phyloP scores from a whole-genome alignment of 2,113 vertebrate species.

The Nesoenas mayeri region DNA sequence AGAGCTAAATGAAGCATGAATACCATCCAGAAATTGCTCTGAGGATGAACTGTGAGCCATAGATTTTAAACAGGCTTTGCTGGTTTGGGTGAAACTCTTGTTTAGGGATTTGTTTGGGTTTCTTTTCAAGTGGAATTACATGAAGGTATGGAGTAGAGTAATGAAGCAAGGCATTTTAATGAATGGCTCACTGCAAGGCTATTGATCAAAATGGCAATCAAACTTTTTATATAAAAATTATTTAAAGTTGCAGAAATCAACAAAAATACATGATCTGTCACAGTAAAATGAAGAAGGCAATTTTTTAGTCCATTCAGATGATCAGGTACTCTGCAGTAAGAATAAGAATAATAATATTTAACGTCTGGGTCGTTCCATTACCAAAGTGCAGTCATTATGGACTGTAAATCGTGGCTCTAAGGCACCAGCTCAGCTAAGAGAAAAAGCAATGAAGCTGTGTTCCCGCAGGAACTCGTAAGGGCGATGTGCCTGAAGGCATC shows the following conservation, averaged over 20 bases:
- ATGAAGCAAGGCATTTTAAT: constrained; percentile 26
- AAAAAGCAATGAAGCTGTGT: background rate
- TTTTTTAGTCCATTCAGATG: background rate
- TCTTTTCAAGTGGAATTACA: background rate
- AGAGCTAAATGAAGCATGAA: constrained; percentile 47
- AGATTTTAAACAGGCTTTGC: constrained; percentile 17
- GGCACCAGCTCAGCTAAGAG: background rate
- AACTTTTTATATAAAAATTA: background rate
- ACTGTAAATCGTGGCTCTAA: constrained; percentile 2
- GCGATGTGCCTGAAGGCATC: background rate
- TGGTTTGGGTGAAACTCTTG: background rate
- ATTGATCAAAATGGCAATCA: background rate
- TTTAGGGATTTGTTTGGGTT: background rate
- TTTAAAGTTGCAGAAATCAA: background rate
- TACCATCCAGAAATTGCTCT: constrained; percentile 26
- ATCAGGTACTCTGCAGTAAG: background rate
- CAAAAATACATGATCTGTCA: background rate
- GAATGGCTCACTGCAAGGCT: background rate
- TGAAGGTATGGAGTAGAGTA: background rate
- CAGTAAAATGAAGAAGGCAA: background rate
- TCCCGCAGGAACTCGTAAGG: background rate
- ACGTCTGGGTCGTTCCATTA: constrained; percentile 19
- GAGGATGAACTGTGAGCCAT: background rate
- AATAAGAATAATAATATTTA: constrained; percentile 4
- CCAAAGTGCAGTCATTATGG: background rate